phyloP scores from a whole-genome alignment of 2,113 vertebrate genomes.

The Plecotus auritus region DNA sequence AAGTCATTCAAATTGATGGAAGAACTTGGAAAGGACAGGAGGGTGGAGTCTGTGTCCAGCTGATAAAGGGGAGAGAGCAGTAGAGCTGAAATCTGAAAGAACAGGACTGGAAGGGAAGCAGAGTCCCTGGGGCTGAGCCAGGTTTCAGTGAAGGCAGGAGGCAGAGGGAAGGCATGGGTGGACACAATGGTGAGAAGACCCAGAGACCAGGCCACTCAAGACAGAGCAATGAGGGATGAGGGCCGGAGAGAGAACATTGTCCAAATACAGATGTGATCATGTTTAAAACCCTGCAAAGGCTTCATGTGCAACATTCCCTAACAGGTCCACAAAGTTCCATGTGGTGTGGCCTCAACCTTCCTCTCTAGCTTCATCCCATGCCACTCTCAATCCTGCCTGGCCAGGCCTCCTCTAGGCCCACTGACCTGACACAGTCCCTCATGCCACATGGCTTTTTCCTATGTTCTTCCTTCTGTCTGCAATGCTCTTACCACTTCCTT shows the following conservation, averaged over 20 bases:
- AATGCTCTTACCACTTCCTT: neutral
- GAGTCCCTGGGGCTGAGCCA: neutral
- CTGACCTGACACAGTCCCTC: neutral
- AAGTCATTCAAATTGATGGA: neutral
- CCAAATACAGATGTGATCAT: neutral
- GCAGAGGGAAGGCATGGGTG: neutral
- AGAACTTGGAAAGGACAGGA: neutral
- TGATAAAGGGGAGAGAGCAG: neutral
- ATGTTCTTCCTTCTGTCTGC: neutral
- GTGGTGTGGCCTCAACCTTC: neutral
- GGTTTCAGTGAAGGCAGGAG: neutral
- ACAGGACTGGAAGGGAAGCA: neutral
- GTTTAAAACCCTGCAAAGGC: neutral
- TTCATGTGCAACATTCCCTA: neutral
- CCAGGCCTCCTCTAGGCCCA: neutral
- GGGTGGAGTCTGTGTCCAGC: neutral
- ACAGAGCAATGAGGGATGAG: neutral
- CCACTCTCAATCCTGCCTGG: neutral
- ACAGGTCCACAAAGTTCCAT: neutral
- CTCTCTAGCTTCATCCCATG: neutral
- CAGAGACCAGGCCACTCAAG: neutral
- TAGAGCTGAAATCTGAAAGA: neutral
- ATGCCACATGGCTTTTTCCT: neutral
- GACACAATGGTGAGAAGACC: neutral
- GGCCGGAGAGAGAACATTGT: neutral